Percentiles rank a stretch among this genome's conserved stretches.
These are phyloP conservation scores for Rhizomys pruinosus DNA, from an alignment of 2,113 vertebrate species.

Conservation along the genomic window DNA sequence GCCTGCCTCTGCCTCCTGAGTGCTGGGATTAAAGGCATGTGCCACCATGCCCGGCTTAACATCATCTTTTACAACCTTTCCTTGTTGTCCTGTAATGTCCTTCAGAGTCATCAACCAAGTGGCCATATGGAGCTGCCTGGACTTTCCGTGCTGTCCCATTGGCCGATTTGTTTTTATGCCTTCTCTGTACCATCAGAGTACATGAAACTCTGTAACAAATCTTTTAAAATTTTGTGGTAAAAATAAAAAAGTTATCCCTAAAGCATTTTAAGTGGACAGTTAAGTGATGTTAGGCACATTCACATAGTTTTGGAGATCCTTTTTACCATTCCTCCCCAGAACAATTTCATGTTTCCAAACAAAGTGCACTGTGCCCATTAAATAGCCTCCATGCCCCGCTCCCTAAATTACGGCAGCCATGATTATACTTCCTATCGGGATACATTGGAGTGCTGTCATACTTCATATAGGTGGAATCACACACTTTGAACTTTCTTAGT, in stretches of 20 bases:
- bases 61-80: background rate
- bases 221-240: background rate
- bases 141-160: background rate
- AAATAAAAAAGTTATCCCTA: background rate
- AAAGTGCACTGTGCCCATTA: no score
- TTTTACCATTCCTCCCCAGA: background rate
- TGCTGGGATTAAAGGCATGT: no score
- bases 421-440: background rate
- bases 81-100: background rate
- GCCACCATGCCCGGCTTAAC: no score
- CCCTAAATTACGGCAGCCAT: background rate
- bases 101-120: background rate
- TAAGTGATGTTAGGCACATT: background rate
- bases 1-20: no score
- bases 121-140: background rate
- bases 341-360: background rate
- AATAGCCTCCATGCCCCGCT: background rate
- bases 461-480: background rate
- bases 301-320: background rate
- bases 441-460: background rate
- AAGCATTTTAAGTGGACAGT: background rate
- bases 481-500: background rate
- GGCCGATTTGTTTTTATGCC: background rate
- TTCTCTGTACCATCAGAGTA: background rate
- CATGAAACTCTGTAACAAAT: background rate